Base-by-base conservation (phyloP, 2,113 vertebrate genomes). In the Euleptes europaea region DNA sequence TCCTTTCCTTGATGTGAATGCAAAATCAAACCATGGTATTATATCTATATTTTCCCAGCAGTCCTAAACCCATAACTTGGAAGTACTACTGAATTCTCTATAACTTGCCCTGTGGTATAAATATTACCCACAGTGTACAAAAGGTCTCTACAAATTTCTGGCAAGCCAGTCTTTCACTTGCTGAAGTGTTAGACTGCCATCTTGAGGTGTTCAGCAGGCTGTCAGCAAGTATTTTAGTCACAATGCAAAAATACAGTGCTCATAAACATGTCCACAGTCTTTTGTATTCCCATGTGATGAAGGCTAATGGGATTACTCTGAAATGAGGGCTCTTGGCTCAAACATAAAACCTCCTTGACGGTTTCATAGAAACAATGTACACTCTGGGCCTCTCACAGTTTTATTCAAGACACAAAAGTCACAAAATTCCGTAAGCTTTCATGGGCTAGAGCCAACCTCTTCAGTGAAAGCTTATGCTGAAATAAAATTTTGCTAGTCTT, bases 151-250 rank as follows among this genome's bases (percentile, higher is more conserved):
- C 42, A 42, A 35, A 12, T 11, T 10, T 71, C 31, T 4, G 63
- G 13, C 70, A 49, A 40, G 54, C 42, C 78, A 49, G 21, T 26
- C 28, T 2, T 73, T 73, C 60, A 26, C 11, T 17, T 87, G 60
- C 15, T 49, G 47, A 83, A 57, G 81, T 63, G 79, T 87, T 79
- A 84, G 28, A 74, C 69, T 87, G 86, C 86, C 86, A 83, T 80
- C 86, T 79, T 72, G 81, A 74, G 86, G 86, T 67, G 12, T 26
- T 35, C 54, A 57, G 31, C 17, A 31, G 57, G 21, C 23, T 79
- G 76, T 21, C 51, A 65, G 78, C 23, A 80, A 28, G 26, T 35
- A 71, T 51, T 60, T 71, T 57, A 23, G 7, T 54, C 49, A 23
- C 35, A 14, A 13, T n/a, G 4, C 17, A n/a, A 57, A 76, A 51